Evolutionary conservation across 2,797 vertebrate species (phyloP), one percentile per base, ranked within the genome.

Genomic region (Neosilurus mollespiculum): DNA sequence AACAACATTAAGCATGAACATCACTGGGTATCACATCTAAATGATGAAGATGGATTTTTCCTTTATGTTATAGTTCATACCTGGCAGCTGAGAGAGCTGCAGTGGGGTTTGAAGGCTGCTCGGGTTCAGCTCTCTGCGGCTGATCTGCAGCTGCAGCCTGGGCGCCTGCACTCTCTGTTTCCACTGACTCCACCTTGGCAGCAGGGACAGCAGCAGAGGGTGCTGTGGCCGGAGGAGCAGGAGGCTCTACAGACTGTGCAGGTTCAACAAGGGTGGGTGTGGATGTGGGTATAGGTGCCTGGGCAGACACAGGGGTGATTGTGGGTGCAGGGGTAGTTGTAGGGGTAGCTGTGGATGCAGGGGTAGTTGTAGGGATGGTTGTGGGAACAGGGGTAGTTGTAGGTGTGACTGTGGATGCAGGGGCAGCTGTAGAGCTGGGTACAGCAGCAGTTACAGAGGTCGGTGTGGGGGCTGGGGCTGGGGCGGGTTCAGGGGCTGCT

Each of bases 51-150:
- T 22, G 18, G 30, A 67, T 56, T 54, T 65, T 34, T 58, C 20
- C 30, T 34, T n/a, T 18, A 15, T 8, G 22, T 24, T 30, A 26
- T 10, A 78, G 56, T 7, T 22, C n/a, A 20, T 62, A 94, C 93
- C 92, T 93, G 81, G 92, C 87, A 69, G 88, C 89, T 69, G 90
- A 90, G 22, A 89, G 89, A 20, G 81, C 87, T 53, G 88, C 85
- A 51, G 90, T 83, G 15, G 82, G 79, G 3, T 89, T 81, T 78
- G 85, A 62, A 0, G 86, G 78, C 53, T 89, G 83, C 67, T 85
- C 90, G 1, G 78, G 78, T n/a, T 81, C 70, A 2, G 83, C 78
- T 37, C 11, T 75, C 81, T 82, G 86, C 1, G 77, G 84, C 64
- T 86, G 91, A 58, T 92, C 90, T 34, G 92, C 92, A 20, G 86